Evolutionary conservation across 2,888 invertebrate genomes (phyloP), one percentile per base, ranked within the genome.

Genomic region (Adelognathus sp.): DNA sequence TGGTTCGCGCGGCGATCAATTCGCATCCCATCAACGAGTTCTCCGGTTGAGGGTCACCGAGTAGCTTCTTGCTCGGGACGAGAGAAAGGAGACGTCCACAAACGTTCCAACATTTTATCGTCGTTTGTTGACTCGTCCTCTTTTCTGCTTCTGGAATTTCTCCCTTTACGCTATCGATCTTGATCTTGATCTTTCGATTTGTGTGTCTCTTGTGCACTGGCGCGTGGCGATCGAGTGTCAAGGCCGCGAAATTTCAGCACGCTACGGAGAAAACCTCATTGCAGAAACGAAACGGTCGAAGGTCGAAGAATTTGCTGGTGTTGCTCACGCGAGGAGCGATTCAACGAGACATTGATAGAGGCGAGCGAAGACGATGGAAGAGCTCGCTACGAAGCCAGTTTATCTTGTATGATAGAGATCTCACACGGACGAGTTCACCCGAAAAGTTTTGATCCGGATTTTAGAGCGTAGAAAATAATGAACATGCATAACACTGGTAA

Each of bases 201-300:
- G 33, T n/a, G 18, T 56, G 31, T 31, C 50, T 11, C 11, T 21
- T n/a, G 14, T 29, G n/a, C 29, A n/a, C 52, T 14, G 3, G 16
- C 6, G 4, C 27, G 7, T 46, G n/a, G 14, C n/a, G 46, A 14
- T 16, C 41, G 52, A 44, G 33, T 63, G 46, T 46, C 63, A 46
- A 44, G 75, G 69, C 61, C 69, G 18, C 52, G 44, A 75, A 76
- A 63, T 70, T 63, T 63, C 44, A 75, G 54, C 44, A 50, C 52
- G 29, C 52, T 27, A 29, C 29, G 52, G 7, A 52, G 6, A 1
- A 29, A 27, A 29, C 6, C 21, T 21, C 29, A 27, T 9, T 11
- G n/a, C 29, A 29, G 61, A 54, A 75, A 58, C 27, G 67, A 61
- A 61, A 24, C 36, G 54, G 69, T n/a, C n/a, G n/a, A 69, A 75